These are phyloP conservation scores for Odobenus rosmarus DNA, from an alignment of 2,113 vertebrate species.

Conservation along the genomic window DNA sequence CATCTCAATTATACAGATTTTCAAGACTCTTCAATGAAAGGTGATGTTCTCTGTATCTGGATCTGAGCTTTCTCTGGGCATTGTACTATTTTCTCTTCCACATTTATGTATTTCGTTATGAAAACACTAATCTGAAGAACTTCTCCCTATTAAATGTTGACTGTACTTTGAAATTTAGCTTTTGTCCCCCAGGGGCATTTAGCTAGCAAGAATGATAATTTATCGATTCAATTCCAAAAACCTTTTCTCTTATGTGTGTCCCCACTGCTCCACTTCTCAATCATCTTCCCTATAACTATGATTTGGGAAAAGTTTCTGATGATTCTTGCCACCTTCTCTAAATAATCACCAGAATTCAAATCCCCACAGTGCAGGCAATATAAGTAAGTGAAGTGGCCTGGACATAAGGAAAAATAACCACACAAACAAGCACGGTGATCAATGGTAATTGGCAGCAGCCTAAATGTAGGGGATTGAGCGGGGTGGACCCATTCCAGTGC, in stretches of 20 bases:
- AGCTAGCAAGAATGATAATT: background rate
- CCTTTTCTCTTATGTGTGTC: background rate
- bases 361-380: background rate
- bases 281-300: background rate
- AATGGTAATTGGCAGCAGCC: background rate
- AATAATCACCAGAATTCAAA: background rate
- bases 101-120: background rate
- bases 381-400: background rate
- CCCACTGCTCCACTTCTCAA: background rate
- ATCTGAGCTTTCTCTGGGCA: background rate
- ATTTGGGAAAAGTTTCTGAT: background rate
- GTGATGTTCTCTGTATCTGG: background rate
- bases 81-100: background rate
- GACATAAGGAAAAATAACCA: background rate
- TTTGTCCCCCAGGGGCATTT: background rate
- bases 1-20: background rate
- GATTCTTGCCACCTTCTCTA: background rate
- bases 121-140: background rate
- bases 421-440: background rate
- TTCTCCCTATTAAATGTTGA: background rate
- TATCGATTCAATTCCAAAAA: background rate
- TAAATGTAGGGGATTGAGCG: accelerated
- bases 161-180: background rate
- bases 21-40: background rate
- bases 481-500: background rate